Evolutionary conservation across 1,140 invertebrate genomes (phyloP).

Genomic region (Asbolus verrucosus): DNA sequence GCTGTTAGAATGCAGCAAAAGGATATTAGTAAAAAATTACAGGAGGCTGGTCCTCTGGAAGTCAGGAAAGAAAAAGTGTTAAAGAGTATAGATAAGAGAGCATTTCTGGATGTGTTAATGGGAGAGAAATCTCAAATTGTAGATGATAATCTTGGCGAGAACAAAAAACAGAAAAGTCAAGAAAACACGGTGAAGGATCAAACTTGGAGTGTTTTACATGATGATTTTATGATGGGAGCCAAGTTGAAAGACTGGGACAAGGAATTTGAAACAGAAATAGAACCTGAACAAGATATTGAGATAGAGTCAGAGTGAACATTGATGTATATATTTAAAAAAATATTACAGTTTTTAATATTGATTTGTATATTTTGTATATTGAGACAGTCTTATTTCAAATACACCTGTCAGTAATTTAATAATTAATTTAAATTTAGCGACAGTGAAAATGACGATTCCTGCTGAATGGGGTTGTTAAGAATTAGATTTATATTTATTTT

Average conservation of each 20-base stretch:
- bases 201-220: conserved; percentile 74
- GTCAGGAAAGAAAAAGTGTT: conserved; percentile 85
- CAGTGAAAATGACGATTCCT: no score
- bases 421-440: no score
- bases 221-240: conserved; percentile 90
- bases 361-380: no score
- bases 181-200: no score
- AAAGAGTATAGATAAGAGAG: conserved; percentile 82
- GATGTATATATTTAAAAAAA: no score
- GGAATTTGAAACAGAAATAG: conserved; percentile 68
- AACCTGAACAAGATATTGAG: conserved; percentile 51
- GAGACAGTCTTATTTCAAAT: no score
- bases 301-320: conserved; percentile 49
- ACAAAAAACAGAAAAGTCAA: conserved; percentile 56
- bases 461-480: no score
- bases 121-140: conserved; percentile 74
- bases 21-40: conserved; percentile 78
- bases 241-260: conserved; percentile 94
- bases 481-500: no score
- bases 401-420: no score
- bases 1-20: conserved; percentile 88
- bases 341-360: conserved; percentile 8
- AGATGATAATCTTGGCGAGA: conserved; percentile 68
- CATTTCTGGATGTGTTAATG: conserved; percentile 87
- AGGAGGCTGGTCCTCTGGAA: conserved; percentile 80